Percentiles rank a stretch among this genome's conserved stretches.
These are phyloP conservation scores for Eriosoma lanigerum DNA, from an alignment of 1,140 invertebrate genomes.

Conservation along the genomic window DNA sequence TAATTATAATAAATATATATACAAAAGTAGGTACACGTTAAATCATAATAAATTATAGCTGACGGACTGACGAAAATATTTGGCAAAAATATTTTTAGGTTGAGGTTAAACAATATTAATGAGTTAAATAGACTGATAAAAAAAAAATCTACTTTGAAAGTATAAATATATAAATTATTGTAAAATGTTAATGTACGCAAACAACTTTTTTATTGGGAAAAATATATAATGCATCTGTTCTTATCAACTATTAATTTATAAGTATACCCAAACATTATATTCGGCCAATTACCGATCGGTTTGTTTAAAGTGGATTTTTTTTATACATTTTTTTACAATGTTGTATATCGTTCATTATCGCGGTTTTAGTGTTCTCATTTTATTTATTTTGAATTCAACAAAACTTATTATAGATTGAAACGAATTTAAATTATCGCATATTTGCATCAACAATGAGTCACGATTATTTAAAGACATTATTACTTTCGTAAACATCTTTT, in stretches of 20 bases:
- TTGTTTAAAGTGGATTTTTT: background rate
- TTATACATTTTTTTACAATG: background rate
- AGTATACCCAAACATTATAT: background rate
- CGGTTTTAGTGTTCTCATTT: no score
- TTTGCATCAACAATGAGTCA: background rate
- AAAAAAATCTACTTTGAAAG: background rate
- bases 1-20: no score
- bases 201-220: background rate
- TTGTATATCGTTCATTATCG: no score
- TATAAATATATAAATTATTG: background rate
- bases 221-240: background rate
- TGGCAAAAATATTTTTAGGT: slow-evolving; percentile 47
- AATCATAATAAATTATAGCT: slow-evolving; percentile 30
- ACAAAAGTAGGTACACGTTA: no score
- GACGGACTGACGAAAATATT: slow-evolving; percentile 17
- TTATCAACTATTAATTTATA: background rate
- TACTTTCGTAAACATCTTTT: no score
- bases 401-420: background rate
- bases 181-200: background rate
- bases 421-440: background rate
- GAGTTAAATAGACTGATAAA: slow-evolving; percentile 16
- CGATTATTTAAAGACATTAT: background rate
- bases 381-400: no score
- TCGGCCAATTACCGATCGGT: background rate
- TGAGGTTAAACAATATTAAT: slow-evolving; percentile 37